phyloP scores from a whole-genome alignment of 2,888 invertebrate species.

The Cerastis rubricosa region DNA sequence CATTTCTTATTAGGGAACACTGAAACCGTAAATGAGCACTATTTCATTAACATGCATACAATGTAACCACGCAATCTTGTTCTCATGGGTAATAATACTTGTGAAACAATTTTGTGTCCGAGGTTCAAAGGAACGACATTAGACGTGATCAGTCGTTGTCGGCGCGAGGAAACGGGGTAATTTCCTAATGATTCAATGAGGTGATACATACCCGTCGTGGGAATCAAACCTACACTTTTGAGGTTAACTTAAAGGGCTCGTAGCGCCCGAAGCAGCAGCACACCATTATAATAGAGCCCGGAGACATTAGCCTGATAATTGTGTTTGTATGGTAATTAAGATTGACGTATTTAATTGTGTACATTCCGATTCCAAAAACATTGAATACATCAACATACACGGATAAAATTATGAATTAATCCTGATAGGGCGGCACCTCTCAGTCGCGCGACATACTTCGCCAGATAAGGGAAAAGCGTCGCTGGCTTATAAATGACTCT shows the following conservation, averaged over 20 bases:
- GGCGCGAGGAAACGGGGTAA: slow-evolving; percentile 76
- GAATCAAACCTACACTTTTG: slow-evolving; percentile 79
- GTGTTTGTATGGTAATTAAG: slow-evolving; percentile 72
- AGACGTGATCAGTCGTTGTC: slow-evolving; percentile 78
- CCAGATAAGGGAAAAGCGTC: slow-evolving; percentile 90
- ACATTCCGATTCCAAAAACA: slow-evolving; percentile 72
- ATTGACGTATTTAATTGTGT: slow-evolving; percentile 74
- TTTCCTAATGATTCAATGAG: slow-evolving; percentile 84
- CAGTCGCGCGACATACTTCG: slow-evolving; percentile 89
- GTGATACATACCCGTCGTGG: slow-evolving; percentile 84
- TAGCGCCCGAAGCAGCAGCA: slow-evolving; percentile 42
- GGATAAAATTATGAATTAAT: slow-evolving; percentile 90
- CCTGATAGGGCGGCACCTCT: slow-evolving; percentile 89
- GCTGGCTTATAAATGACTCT: slow-evolving; percentile 90
- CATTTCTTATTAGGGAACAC: slow-evolving; percentile 34
- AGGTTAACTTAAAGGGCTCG: slow-evolving; percentile 60
- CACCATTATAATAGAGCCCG: slow-evolving; percentile 54
- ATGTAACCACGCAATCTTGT: slow-evolving; percentile 55
- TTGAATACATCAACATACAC: slow-evolving; percentile 77
- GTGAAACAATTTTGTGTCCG: slow-evolving; percentile 75
- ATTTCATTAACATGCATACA: slow-evolving; percentile 55
- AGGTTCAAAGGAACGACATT: slow-evolving; percentile 78
- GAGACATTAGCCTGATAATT: slow-evolving; percentile 64
- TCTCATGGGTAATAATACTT: slow-evolving; percentile 73
- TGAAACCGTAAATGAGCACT: slow-evolving; percentile 49